Percentiles rank a stretch among this genome's conserved stretches.
Evolutionary conservation across 2,797 vertebrate genomes (phyloP).

Genomic region (Holocentrus rufus): DNA sequence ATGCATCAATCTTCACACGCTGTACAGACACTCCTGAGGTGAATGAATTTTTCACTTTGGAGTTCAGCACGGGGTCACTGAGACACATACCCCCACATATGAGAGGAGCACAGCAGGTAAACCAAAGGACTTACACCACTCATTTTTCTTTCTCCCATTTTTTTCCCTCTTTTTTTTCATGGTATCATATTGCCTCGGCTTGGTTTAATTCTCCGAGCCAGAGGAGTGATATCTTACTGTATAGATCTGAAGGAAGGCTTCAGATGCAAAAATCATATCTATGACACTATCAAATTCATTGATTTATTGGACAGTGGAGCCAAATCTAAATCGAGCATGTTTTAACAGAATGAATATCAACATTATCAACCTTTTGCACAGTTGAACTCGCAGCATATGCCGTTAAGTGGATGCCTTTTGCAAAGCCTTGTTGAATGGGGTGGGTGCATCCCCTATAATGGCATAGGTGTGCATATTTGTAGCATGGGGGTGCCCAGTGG

Average conservation of each 20-base stretch:
- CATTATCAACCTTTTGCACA: slow-evolving; percentile 4
- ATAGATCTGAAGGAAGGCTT: slow-evolving; percentile 15
- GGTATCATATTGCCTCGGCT: slow-evolving; percentile 46
- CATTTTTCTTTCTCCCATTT: slow-evolving; percentile 56
- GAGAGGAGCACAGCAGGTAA: slow-evolving; percentile 76
- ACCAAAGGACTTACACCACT: slow-evolving; percentile 53
- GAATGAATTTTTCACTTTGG: slow-evolving; percentile 85
- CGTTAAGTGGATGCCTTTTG: neutral
- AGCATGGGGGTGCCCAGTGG: slow-evolving; percentile 1
- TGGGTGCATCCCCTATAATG: slow-evolving; percentile 5
- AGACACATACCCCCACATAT: slow-evolving; percentile 70
- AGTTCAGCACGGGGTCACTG: slow-evolving; percentile 84
- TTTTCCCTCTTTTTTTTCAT: slow-evolving; percentile 24
- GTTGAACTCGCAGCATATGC: neutral
- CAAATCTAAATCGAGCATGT: slow-evolving; percentile 7
- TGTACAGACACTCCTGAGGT: slow-evolving; percentile 81
- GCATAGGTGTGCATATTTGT: neutral
- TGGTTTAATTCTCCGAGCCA: slow-evolving; percentile 38
- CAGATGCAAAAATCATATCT: slow-evolving; percentile 32
- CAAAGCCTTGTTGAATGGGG: neutral
- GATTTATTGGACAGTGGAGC: slow-evolving; percentile 11
- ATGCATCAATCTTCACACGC: slow-evolving; percentile 82
- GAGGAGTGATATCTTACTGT: slow-evolving; percentile 30
- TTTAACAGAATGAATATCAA: slow-evolving; percentile 18
- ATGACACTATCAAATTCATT: slow-evolving; percentile 31